phyloP scores from a whole-genome alignment of 1,140 invertebrate species.

The Coenobita brevimanus region DNA sequence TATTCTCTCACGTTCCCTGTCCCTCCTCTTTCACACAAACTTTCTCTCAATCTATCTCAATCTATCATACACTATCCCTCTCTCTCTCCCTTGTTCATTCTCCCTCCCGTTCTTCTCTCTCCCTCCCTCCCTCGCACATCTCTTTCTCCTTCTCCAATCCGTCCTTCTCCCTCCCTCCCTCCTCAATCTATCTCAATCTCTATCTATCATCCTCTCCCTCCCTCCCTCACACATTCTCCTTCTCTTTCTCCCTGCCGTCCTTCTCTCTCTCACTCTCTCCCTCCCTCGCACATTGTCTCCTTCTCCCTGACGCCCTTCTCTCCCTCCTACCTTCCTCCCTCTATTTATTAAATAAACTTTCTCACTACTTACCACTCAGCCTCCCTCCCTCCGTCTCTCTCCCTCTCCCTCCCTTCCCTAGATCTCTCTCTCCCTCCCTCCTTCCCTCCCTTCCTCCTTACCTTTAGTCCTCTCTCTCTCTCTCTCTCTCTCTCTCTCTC shows the following conservation, averaged over 20 bases:
- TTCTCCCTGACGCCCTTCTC: background rate
- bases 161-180: background rate
- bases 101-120: too few species aligned
- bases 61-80: too few species aligned
- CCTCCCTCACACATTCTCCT: background rate
- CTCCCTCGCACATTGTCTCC: background rate
- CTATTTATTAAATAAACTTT: background rate
- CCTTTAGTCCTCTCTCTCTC: background rate
- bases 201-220: conserved; percentile 12
- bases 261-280: background rate
- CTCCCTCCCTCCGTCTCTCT: background rate
- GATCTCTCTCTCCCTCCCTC: background rate
- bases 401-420: background rate
- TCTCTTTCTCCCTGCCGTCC: background rate
- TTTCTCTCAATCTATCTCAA: too few species aligned
- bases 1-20: too few species aligned
- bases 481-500: too few species aligned
- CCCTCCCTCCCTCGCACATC: too few species aligned
- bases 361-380: background rate
- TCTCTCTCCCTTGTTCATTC: too few species aligned
- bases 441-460: background rate
- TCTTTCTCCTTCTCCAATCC: too few species aligned
- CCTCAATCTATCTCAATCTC: background rate
- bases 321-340: background rate
- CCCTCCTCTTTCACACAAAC: too few species aligned